These are phyloP conservation scores for Eutolmus rufibarbis DNA, from an alignment of 2,888 invertebrate species.

Conservation along the genomic window DNA sequence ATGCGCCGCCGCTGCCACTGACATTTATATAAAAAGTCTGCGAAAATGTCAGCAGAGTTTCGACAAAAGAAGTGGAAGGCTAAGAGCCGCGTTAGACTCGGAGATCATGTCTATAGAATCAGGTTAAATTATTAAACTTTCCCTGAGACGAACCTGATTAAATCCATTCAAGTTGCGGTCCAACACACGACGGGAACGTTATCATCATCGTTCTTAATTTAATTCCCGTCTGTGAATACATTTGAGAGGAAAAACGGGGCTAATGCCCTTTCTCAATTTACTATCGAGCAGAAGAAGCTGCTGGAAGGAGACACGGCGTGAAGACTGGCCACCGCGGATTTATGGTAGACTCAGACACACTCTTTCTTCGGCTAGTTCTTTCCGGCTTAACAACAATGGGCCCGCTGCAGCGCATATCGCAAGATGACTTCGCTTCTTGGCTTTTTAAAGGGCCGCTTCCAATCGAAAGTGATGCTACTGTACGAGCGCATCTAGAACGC, in stretches of 20 bases:
- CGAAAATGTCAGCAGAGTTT: constrained; percentile 11
- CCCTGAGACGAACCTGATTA: not conserved
- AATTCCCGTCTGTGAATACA: constrained; percentile 17
- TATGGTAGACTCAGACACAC: not conserved
- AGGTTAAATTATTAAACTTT: not conserved
- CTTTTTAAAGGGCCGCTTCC: not conserved
- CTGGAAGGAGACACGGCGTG: not conserved
- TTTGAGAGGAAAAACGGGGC: not conserved
- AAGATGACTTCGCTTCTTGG: not conserved
- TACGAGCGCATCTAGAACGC: not conserved
- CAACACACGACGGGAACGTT: not conserved
- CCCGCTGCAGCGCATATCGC: not conserved
- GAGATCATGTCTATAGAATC: not conserved
- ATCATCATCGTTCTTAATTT: constrained; percentile 4
- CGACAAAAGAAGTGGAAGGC: constrained; percentile 17
- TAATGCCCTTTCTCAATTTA: constrained; percentile 23
- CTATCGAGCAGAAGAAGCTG: not conserved
- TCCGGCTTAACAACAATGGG: not conserved
- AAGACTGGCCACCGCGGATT: not conserved
- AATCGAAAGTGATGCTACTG: not conserved
- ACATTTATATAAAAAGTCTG: not conserved
- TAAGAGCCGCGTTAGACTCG: not conserved
- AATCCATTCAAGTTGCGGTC: not conserved
- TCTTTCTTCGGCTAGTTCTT: not conserved
- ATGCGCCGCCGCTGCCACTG: not conserved